Evolutionary conservation across 2,797 vertebrate genomes (phyloP).

Genomic region (Tapirus indicus): DNA sequence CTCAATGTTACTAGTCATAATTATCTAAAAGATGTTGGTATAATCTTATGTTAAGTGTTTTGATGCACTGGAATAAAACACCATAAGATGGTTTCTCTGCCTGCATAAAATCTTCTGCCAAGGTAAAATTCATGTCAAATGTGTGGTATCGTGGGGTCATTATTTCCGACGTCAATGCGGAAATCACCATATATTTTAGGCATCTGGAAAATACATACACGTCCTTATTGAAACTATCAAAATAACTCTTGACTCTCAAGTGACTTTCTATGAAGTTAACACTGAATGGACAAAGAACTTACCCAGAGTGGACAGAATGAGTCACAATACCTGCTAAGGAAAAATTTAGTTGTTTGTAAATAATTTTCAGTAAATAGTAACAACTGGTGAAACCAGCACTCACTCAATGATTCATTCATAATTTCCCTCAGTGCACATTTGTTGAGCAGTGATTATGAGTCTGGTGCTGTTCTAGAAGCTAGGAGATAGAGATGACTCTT

Average conservation of each 20-base stretch:
- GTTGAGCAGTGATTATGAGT: background rate
- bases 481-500: background rate
- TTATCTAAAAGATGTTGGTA: background rate
- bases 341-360: background rate
- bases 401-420: background rate
- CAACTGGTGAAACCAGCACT: background rate
- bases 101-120: background rate
- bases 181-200: background rate
- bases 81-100: background rate
- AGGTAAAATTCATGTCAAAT: conserved; percentile 5
- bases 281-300: background rate
- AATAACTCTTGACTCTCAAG: background rate
- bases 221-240: background rate
- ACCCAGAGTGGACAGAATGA: background rate
- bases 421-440: background rate
- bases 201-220: background rate
- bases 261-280: background rate
- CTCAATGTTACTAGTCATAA: background rate
- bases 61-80: background rate
- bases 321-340: background rate
- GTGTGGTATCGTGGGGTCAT: background rate
- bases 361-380: background rate
- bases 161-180: background rate
- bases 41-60: background rate
- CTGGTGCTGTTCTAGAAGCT: background rate